phyloP scores from a whole-genome alignment of 2,888 invertebrate species.

The Heliconius aoede region DNA sequence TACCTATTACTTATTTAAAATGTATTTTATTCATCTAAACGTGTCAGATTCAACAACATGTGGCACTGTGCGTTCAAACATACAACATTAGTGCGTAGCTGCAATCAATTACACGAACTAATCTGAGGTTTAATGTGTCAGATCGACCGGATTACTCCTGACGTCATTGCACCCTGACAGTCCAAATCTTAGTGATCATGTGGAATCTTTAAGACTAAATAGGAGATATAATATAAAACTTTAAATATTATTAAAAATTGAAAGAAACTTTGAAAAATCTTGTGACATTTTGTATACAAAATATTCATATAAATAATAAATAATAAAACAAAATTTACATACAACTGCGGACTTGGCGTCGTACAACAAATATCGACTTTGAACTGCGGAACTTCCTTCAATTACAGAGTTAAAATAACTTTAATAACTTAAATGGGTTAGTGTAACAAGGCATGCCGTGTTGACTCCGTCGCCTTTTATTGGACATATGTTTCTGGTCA shows the following conservation, averaged over 20 bases:
- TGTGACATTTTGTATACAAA: neutral
- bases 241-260: neutral
- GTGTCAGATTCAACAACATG: neutral
- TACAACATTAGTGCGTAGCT: constrained; percentile 20
- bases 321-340: no score
- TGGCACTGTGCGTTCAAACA: constrained; percentile 3
- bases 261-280: neutral
- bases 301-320: neutral
- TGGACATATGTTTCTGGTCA: constrained; percentile 6
- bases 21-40: neutral
- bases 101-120: constrained; percentile 47
- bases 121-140: constrained; percentile 46
- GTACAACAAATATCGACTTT: neutral
- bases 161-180: constrained; percentile 43
- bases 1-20: no score
- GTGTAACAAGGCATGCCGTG: neutral
- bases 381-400: neutral
- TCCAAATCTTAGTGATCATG: constrained; percentile 33
- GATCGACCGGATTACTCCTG: constrained; percentile 36
- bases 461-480: neutral
- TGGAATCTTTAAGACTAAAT: neutral
- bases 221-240: no score
- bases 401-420: neutral
- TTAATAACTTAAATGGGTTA: constrained; percentile 6
- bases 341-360: neutral